Evolutionary conservation across 1,140 invertebrate genomes (phyloP).

Genomic region (Notospermus geniculatus): DNA sequence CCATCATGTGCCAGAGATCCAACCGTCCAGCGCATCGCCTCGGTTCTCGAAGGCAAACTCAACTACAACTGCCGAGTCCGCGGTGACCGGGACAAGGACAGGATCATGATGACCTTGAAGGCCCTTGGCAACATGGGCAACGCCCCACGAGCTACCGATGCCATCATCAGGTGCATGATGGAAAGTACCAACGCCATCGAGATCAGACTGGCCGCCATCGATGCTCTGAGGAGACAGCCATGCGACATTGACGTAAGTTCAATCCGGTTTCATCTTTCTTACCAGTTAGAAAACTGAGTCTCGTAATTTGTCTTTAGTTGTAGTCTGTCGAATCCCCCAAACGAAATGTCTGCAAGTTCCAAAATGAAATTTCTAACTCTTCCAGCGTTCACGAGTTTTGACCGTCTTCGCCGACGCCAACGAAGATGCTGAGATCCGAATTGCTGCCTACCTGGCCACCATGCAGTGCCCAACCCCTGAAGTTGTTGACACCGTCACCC

Average conservation of each 20-base stretch:
- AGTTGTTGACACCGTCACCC: conserved; percentile 24
- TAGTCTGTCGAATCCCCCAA: no score
- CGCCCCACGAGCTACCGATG: conserved; percentile 63
- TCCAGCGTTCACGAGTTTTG: conserved; percentile 51
- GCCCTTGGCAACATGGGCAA: conserved; percentile 84
- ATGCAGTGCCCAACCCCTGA: conserved; percentile 84
- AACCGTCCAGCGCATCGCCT: conserved; percentile 62
- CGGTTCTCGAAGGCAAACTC: conserved; percentile 52
- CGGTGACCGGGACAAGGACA: conserved; percentile 66
- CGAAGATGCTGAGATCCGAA: conserved; percentile 79
- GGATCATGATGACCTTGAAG: conserved; percentile 74
- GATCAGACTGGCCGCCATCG: conserved; percentile 75
- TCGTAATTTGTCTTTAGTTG: no score
- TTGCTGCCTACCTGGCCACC: conserved; percentile 80
- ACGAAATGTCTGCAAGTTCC: no score
- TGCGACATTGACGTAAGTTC: conserved; percentile 65
- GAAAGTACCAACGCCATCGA: conserved; percentile 67
- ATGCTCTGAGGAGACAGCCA: conserved; percentile 70
- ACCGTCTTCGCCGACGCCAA: conserved; percentile 69
- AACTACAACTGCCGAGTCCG: conserved; percentile 56
- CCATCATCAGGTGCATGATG: conserved; percentile 65
- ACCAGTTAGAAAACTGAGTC: no score
- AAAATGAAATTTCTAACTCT: no score
- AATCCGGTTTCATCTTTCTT: no score
- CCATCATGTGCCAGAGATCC: conserved; percentile 44